phyloP scores from a whole-genome alignment of 2,797 vertebrate species.

The Hylomyscus alleni region DNA sequence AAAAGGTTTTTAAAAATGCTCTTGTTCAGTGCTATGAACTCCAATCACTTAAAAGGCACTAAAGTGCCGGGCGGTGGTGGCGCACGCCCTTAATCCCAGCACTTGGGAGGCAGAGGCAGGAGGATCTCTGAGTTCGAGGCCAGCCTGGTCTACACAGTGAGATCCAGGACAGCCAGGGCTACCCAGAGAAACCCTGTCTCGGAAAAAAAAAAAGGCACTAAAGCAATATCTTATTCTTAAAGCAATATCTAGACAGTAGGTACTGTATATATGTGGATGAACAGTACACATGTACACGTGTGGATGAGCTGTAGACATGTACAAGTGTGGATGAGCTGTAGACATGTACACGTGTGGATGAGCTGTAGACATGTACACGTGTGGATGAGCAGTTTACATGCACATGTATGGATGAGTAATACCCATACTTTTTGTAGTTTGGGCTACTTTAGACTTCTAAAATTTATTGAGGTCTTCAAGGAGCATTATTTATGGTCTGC shows the following conservation, averaged over 20 bases:
- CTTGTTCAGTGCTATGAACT: constrained; percentile 22
- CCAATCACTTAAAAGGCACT: neutral
- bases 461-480: neutral
- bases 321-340: neutral
- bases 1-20: neutral
- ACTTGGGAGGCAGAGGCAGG: too few species aligned
- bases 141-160: too few species aligned
- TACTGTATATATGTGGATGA: neutral
- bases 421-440: constrained; percentile 4
- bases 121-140: too few species aligned
- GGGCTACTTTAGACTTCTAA: constrained; percentile 7
- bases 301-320: neutral
- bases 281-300: too few species aligned
- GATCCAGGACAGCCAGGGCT: too few species aligned
- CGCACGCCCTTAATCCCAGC: too few species aligned
- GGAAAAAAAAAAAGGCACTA: neutral
- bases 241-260: neutral
- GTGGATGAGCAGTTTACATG: neutral
- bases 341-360: neutral
- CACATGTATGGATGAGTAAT: neutral
- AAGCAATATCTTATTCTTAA: constrained; percentile 8
- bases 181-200: too few species aligned
- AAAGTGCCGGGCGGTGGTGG: too few species aligned
- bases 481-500: neutral
- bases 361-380: neutral